A percentile compares a stretch with the other conserved stretches of the same genome.
phyloP scores from a whole-genome alignment of 2,113 vertebrate genomes.

The Paraplagusia blochii region DNA sequence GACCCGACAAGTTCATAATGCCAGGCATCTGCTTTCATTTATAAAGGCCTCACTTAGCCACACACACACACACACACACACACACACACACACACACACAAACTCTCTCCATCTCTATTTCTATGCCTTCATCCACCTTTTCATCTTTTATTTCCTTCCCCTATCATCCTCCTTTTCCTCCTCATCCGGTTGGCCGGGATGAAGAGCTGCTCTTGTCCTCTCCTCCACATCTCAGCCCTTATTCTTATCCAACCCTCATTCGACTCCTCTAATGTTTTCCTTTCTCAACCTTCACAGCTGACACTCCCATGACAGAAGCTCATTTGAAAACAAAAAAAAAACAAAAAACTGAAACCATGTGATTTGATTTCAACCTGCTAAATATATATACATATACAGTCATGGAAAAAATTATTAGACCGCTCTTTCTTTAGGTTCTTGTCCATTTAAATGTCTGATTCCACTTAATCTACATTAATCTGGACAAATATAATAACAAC shows the following conservation, averaged over 20 bases:
- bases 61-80: no score
- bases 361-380: no score
- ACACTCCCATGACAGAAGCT: neutral
- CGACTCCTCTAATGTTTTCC: neutral
- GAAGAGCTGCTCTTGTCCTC: constrained; percentile 41
- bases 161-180: constrained; percentile 8
- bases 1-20: constrained; percentile 93
- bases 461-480: no score
- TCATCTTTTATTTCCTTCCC: constrained; percentile 25
- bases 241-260: constrained; percentile 35
- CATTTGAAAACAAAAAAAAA: no score
- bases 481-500: no score
- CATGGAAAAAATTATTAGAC: no score
- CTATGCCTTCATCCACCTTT: constrained; percentile 16
- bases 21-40: constrained; percentile 97
- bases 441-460: no score
- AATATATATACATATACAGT: no score
- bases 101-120: constrained; percentile 29
- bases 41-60: constrained; percentile 85
- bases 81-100: constrained; percentile 22
- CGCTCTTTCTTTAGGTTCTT: no score
- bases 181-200: constrained; percentile 44
- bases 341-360: no score
- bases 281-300: neutral
- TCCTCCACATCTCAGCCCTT: constrained; percentile 37